Percentiles rank a stretch among this genome's conserved stretches.
Evolutionary conservation across 2,797 vertebrate species (phyloP).

Genomic region (Epinephelus malabaricus): DNA sequence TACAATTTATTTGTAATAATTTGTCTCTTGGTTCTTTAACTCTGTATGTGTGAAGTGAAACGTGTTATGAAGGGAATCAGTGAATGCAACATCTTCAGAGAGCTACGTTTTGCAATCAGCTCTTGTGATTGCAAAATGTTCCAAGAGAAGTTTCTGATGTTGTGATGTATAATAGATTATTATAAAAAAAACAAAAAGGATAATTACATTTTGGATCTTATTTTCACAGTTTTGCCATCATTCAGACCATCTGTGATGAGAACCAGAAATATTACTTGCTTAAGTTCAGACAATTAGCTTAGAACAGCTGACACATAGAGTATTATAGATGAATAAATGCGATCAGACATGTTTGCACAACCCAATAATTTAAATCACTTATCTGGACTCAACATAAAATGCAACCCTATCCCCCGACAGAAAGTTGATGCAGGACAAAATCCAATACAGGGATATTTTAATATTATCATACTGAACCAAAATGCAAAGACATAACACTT

Average conservation of each 20-base stretch:
- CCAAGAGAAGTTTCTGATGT: conserved; percentile 13
- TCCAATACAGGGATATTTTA: too few relatives aligned
- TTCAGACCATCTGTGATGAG: not conserved
- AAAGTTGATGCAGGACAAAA: too few relatives aligned
- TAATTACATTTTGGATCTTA: conserved; percentile 27
- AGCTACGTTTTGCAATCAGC: conserved; percentile 22
- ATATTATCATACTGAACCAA: not conserved
- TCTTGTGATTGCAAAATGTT: conserved; percentile 27
- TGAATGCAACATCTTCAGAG: not conserved
- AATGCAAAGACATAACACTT: too few relatives aligned
- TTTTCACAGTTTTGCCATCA: conserved; percentile 1
- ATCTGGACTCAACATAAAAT: not conserved
- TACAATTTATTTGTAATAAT: conserved; percentile 10
- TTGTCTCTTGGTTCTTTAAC: not conserved
- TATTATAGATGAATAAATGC: not conserved
- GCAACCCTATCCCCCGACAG: not conserved
- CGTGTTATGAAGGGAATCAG: not conserved
- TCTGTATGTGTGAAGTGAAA: conserved; percentile 8
- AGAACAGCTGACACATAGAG: not conserved
- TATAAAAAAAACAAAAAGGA: conserved; percentile 20
- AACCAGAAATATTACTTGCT: not conserved
- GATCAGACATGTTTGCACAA: not conserved
- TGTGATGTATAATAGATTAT: conserved; percentile 53
- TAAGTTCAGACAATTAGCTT: not conserved
- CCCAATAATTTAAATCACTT: not conserved